These are phyloP conservation scores for Apostichopus leukothele DNA, from an alignment of 53 echinoderm and acorn worm genomes.

Conservation along the genomic window DNA sequence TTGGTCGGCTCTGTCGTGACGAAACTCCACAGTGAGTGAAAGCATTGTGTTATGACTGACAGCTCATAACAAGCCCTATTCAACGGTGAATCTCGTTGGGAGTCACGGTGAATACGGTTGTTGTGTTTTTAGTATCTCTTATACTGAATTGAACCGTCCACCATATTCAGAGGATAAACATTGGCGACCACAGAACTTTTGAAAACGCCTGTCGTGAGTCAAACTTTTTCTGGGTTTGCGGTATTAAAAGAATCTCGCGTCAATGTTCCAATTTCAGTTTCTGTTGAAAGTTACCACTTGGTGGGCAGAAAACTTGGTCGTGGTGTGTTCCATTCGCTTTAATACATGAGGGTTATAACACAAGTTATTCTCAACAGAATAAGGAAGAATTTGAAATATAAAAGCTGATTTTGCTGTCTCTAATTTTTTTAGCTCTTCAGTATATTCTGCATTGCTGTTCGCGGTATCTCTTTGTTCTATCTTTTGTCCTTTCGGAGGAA, in stretches of 20 bases:
- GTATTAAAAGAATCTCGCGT: constrained; percentile 42
- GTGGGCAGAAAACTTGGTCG: neutral
- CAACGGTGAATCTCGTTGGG: neutral
- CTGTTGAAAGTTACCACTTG: neutral
- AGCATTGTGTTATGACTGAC: constrained; percentile 29
- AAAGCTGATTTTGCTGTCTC: neutral
- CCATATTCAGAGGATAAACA: constrained; percentile 16
- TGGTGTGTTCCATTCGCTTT: neutral
- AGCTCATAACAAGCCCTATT: constrained; percentile 38
- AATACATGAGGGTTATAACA: neutral
- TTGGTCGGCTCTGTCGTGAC: constrained; percentile 3
- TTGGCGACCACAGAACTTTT: constrained; percentile 30
- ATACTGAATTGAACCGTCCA: constrained; percentile 2
- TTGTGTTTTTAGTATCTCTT: neutral
- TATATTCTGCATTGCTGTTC: no score
- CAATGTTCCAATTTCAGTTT: neutral
- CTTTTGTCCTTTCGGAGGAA: no score
- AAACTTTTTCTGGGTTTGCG: neutral
- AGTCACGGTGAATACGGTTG: neutral
- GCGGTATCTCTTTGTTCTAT: no score
- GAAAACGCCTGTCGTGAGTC: constrained; percentile 28
- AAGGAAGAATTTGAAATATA: no score
- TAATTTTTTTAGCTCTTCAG: neutral
- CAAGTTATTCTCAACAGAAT: neutral
- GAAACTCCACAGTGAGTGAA: neutral